Evolutionary conservation across 2,888 invertebrate species (phyloP).

Genomic region (Diarsia rubi): DNA sequence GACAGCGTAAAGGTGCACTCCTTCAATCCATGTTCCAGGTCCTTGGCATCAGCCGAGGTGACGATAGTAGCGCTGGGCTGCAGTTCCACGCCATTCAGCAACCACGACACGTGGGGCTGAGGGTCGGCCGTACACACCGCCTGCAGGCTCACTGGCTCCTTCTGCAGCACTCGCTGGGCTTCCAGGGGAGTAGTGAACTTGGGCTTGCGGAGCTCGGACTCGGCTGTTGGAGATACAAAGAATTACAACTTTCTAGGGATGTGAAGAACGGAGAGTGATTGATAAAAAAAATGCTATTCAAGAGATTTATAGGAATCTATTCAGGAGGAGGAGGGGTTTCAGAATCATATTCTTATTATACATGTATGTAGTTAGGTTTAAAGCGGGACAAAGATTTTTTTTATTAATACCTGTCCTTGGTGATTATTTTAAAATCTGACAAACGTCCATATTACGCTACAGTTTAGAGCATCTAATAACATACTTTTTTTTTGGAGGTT

Average conservation of each 20-base stretch:
- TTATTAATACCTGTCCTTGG: too few relatives aligned
- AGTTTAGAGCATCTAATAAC: not conserved
- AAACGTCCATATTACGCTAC: not conserved
- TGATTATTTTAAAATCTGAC: too few relatives aligned
- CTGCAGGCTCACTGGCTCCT: slow-evolving; percentile 92
- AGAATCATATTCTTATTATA: too few relatives aligned
- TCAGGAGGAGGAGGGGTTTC: too few relatives aligned
- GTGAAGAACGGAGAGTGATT: too few relatives aligned
- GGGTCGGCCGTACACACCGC: slow-evolving; percentile 97
- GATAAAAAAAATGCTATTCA: too few relatives aligned
- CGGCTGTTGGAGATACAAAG: slow-evolving; percentile 88
- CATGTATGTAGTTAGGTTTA: too few relatives aligned
- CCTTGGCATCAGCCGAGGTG: slow-evolving; percentile 92
- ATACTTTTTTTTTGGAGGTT: too few relatives aligned
- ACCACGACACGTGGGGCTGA: slow-evolving; percentile 96
- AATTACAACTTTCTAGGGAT: not conserved
- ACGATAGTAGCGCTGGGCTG: slow-evolving; percentile 92
- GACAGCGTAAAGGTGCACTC: slow-evolving; percentile 95
- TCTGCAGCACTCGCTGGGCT: slow-evolving; percentile 93
- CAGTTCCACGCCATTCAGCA: slow-evolving; percentile 93
- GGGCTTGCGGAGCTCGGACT: slow-evolving; percentile 95
- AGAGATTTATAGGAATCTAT: too few relatives aligned
- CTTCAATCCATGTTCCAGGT: slow-evolving; percentile 94
- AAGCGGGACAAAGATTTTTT: too few relatives aligned
- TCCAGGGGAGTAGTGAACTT: slow-evolving; percentile 93